Evolutionary conservation across 2,113 vertebrate species (phyloP).

Genomic region (Climacteris rufus): DNA sequence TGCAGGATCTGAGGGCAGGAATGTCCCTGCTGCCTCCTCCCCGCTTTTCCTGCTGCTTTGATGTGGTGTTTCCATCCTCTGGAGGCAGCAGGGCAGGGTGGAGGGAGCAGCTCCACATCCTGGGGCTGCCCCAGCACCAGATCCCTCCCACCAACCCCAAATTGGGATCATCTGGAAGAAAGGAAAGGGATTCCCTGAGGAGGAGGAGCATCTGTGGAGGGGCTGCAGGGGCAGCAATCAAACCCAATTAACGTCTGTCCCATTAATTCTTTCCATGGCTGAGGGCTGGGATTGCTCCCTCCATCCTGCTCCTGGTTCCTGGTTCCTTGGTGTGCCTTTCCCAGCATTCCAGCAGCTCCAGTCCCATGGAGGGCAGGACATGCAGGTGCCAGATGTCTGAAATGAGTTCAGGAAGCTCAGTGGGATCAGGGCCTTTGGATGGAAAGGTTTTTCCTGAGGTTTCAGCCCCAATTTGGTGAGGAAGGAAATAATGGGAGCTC

Average conservation of each 20-base stretch:
- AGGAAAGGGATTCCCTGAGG: not conserved
- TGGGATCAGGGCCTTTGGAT: not conserved
- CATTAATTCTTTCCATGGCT: fast-evolving
- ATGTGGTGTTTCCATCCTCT: fast-evolving
- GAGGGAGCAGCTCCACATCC: not conserved
- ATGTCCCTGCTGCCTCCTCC: not conserved
- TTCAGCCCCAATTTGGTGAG: not conserved
- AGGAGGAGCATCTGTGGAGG: not conserved
- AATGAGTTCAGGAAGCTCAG: not conserved
- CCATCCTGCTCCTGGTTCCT: not conserved
- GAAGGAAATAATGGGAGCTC: not conserved
- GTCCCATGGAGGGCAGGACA: not conserved
- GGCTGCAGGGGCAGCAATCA: not conserved
- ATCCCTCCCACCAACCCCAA: not conserved
- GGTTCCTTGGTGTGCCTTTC: not conserved
- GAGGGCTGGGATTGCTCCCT: not conserved
- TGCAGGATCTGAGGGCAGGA: not conserved
- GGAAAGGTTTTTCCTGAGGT: not conserved
- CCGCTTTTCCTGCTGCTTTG: not conserved
- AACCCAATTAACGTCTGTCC: not conserved
- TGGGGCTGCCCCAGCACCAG: fast-evolving
- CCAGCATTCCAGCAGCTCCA: fast-evolving
- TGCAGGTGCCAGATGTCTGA: not conserved
- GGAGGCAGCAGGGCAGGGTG: not conserved
- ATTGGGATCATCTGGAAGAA: not conserved